A percentile compares a stretch with the other conserved stretches of the same genome.
Conservation (phyloP, 64 coral and sea anemone genomes). For the Trachythela sp. region DNA sequence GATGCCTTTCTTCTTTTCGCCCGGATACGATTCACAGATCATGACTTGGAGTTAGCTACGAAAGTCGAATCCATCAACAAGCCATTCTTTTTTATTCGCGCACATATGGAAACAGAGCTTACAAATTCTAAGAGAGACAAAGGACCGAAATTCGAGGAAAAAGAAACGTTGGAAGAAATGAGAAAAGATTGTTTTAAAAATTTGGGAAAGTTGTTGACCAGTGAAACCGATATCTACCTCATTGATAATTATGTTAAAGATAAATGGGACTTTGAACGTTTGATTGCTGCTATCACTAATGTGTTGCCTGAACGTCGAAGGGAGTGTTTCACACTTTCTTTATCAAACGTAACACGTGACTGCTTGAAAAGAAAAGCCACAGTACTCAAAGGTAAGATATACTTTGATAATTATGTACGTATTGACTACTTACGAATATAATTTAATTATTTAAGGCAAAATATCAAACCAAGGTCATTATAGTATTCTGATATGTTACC, state of each 20-base stretch:
- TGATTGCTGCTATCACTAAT: constrained; percentile 26
- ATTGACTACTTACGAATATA: too few species aligned
- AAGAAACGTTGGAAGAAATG: not conserved
- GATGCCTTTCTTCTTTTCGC: constrained; percentile 29
- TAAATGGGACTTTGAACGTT: constrained; percentile 34
- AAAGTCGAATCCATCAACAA: constrained; percentile 1
- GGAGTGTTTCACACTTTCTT: too few species aligned
- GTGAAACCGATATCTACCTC: constrained; percentile 12
- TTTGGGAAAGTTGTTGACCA: not conserved
- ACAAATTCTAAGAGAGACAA: not conserved
- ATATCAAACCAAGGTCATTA: too few species aligned
- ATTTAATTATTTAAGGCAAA: too few species aligned
- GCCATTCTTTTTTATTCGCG: constrained; percentile 34
- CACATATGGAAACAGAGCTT: constrained; percentile 43
- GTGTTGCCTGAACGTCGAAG: not conserved
- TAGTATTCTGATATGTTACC: too few species aligned
- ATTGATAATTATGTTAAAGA: constrained; percentile 2
- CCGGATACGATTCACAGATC: not conserved
- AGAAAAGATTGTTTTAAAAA: not conserved
- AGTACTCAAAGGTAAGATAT: too few species aligned
- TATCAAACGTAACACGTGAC: too few species aligned
- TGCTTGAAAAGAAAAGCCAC: too few species aligned
- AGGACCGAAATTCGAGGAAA: constrained; percentile 26
- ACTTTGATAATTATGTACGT: too few species aligned
- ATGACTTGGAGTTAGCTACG: not conserved